These are phyloP conservation scores for Meandrusa payeni DNA, from an alignment of 2,888 invertebrate species.

Conservation along the genomic window DNA sequence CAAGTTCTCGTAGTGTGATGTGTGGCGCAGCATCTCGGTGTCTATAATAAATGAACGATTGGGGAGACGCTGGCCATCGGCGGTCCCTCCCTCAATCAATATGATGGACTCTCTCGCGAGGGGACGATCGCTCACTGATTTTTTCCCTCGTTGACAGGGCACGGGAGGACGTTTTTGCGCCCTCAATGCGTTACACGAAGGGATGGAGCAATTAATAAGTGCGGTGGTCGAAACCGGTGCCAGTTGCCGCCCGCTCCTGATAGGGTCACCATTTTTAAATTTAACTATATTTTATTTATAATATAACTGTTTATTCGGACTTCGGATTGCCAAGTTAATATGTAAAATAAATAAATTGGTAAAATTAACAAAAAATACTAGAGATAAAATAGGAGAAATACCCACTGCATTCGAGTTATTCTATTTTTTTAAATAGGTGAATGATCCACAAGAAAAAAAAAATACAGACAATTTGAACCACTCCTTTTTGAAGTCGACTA, in stretches of 20 bases:
- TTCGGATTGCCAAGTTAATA: no score
- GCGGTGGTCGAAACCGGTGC: conserved; percentile 45
- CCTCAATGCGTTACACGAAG: conserved; percentile 65
- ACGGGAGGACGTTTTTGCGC: conserved; percentile 78
- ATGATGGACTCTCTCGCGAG: conserved; percentile 81
- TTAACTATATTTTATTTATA: conserved; percentile 21
- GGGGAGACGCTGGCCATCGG: conserved; percentile 79
- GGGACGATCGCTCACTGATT: conserved; percentile 82
- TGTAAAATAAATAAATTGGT: no score
- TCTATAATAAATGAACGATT: conserved; percentile 81
- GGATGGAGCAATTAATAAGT: conserved; percentile 78
- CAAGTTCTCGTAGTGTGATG: conserved; percentile 32
- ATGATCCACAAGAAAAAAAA: no score
- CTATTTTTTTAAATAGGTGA: no score
- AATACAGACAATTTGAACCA: no score
- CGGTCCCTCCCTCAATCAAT: conserved; percentile 82
- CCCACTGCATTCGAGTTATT: no score
- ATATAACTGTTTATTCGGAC: no score
- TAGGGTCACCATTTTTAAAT: conserved; percentile 21
- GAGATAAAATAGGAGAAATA: no score
- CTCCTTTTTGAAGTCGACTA: no score
- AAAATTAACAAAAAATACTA: no score
- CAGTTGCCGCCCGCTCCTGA: conserved; percentile 21
- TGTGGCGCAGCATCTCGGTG: conserved; percentile 68
- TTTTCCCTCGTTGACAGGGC: conserved; percentile 80